Base-by-base conservation (phyloP, 2,113 vertebrate species). In the Saiga tatarica region DNA sequence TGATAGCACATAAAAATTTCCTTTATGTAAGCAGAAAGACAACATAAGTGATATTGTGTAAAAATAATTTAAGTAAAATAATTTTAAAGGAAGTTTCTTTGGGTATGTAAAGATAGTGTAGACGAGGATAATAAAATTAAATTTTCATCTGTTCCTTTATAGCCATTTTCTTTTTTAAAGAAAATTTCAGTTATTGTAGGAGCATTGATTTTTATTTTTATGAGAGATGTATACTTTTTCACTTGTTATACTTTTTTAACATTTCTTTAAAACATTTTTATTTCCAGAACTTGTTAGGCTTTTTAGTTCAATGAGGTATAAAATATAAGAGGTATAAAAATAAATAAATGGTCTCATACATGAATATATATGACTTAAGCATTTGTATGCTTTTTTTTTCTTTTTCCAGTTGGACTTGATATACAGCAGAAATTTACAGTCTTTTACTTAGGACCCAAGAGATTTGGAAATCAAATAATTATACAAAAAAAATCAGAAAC, bases 341-440 rank as follows among this genome's bases (percentile, higher is more conserved):
- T 71, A 95, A 94, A 19, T 94, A 94, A 96, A 94, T 82, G 39
- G 8, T 89, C 78, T 30, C 67, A 91, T 71, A 26, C 67, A 39
- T 81, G 91, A 90, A 45, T 45, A 89, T 94, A 95, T 60, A 82
- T n/a, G 86, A 87, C 55, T 12, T 26, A 52, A 85, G 59, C 59
- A 87, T 64, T 98, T 98, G 3, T 84, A 0, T 95, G 55, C 82
- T 84, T 76, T 85, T 96, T 96, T 96, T 92, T 57, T 76, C 30
- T 97, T 98, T 94, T 76, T 83, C 26, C 87, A 99, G 99, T 99
- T 98, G 99, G 99, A 71, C 96, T 99, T 93, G 99, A 99, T 98
- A 98, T 99, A 98, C 99, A 99, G 96, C 99, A 99, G 98, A 98
- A 95, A 81, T 99, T 99, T 97, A 99, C 97, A 33, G 98, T 98